These are phyloP conservation scores for Thryonomys swinderianus DNA, from an alignment of 2,113 vertebrate species.

Conservation along the genomic window DNA sequence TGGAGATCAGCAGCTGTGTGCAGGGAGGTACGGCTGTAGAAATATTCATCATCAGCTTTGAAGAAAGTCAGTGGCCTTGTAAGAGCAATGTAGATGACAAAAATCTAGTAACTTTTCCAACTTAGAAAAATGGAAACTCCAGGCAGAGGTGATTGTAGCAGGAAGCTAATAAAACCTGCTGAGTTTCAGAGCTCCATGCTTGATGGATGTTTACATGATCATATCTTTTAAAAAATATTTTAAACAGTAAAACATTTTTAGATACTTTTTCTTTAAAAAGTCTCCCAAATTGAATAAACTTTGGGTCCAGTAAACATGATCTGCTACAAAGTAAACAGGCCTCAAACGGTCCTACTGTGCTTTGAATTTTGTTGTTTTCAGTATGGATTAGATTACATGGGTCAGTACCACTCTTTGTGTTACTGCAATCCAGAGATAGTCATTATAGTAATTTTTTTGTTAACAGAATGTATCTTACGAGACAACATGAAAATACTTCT, in stretches of 20 bases:
- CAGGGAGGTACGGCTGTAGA: too few species aligned
- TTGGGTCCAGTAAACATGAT: background rate
- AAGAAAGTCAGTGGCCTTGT: background rate
- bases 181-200: background rate
- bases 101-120: background rate
- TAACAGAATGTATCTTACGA: conserved; percentile 21
- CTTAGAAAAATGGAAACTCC: background rate
- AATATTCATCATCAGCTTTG: background rate
- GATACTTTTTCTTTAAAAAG: background rate
- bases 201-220: background rate
- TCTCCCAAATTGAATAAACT: background rate
- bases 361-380: background rate
- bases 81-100: background rate
- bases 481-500: conserved; percentile 31
- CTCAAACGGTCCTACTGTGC: background rate
- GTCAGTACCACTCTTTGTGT: background rate
- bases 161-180: background rate
- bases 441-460: background rate
- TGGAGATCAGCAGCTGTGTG: too few species aligned
- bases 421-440: background rate
- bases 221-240: background rate
- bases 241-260: conserved; percentile 1
- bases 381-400: background rate
- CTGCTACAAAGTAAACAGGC: background rate
- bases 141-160: background rate